Conservation (phyloP, 2,113 vertebrate genomes). For the Sturnus vulgaris region DNA sequence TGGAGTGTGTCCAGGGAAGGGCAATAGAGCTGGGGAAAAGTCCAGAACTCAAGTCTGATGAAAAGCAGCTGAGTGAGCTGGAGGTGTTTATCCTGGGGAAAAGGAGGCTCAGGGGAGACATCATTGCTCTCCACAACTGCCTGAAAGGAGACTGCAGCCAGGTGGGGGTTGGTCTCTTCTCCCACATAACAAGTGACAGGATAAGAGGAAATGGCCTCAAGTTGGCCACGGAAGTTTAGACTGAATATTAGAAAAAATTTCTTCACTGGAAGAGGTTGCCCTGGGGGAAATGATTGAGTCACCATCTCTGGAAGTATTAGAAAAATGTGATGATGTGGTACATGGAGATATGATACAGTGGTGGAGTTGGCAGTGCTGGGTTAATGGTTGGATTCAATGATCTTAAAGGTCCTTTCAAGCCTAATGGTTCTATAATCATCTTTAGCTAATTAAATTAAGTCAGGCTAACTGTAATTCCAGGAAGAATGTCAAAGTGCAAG, state of each 20-base stretch:
- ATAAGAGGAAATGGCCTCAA: background rate
- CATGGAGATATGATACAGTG: background rate
- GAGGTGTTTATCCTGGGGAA: background rate
- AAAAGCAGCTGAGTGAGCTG: background rate
- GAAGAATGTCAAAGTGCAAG: background rate
- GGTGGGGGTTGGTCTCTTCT: fast-evolving
- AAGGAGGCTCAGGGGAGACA: background rate
- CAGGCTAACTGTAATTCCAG: background rate
- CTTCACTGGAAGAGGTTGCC: background rate
- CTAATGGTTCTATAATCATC: background rate
- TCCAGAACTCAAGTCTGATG: background rate
- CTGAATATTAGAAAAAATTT: background rate
- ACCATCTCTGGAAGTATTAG: background rate
- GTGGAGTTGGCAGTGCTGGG: background rate
- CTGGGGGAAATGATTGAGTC: background rate
- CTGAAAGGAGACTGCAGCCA: background rate
- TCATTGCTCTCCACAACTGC: background rate
- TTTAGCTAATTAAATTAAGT: background rate
- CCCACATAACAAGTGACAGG: too few species aligned
- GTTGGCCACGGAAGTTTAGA: background rate
- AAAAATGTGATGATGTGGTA: background rate
- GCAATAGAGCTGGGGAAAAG: fast-evolving
- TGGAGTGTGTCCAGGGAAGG: background rate
- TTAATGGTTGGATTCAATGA: background rate
- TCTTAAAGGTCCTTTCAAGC: background rate